Base-by-base conservation (phyloP, 1,140 invertebrate species). In the Drosophila truncata region DNA sequence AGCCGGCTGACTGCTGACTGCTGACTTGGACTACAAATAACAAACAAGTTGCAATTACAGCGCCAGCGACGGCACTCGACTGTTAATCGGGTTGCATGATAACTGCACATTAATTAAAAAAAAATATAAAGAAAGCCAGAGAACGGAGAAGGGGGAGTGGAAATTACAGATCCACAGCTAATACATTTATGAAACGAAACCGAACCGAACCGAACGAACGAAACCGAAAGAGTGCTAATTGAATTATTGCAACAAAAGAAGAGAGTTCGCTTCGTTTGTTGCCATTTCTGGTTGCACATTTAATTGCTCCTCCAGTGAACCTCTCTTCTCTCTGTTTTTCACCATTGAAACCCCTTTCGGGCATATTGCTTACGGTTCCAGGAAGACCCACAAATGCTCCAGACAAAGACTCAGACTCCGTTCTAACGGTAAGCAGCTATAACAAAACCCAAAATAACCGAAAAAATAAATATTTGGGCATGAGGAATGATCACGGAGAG, bases 71-170 rank as follows among this genome's bases (percentile, higher is more conserved):
- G 73, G 58, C 79, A 77, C 44, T 78, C 58, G 84, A 69, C 81
- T 84, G 63, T 83, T 90, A 88, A 88, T 88, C 84, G 84, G 73
- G 82, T 88, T 88, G 84, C 84, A 88, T 88, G 84, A 88, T 88
- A 88, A 81, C 81, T 88, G 85, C 77, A 88, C 84, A 88, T 88
- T 88, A 88, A 88, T 88, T 90, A 90, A 88, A 90, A 85, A 86
- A 29, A 66, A 60, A 77, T 52, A 77, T 44, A 62, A 70, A 78
- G 57, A 70, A 76, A 67, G 77, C 6, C 0, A 16, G 13, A 1
- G 29, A 77, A 67, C 57, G 35, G 33, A 18, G 62, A 37, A 31
- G 25, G 50, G 66, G 54, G 67, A 55, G 54, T 52, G 54, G 23
- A 73, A 73, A 73, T 73, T 72, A 73, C 67, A 72, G 67, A 73